phyloP scores from a whole-genome alignment of 2,113 vertebrate species.

The Abramis brama region DNA sequence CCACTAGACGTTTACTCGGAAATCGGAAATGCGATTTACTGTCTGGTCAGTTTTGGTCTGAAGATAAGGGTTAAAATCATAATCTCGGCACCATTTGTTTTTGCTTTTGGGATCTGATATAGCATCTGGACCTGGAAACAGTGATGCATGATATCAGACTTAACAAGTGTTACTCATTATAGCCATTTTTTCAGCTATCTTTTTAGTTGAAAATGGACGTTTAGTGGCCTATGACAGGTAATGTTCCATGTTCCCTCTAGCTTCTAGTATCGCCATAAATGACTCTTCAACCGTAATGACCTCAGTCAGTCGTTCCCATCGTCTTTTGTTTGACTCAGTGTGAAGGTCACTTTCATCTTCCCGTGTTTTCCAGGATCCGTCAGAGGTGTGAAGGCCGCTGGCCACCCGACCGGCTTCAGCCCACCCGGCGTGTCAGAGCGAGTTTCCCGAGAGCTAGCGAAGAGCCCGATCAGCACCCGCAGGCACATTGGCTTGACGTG shows the following conservation, averaged over 20 bases:
- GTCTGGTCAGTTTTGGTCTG: too few species aligned
- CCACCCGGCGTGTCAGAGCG: constrained; percentile 1
- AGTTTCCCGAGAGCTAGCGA: constrained; percentile 16
- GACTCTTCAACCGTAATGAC: not conserved
- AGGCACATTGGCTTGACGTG: constrained; percentile 14
- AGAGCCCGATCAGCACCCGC: constrained; percentile 5
- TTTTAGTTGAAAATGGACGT: not conserved
- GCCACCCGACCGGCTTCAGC: not conserved
- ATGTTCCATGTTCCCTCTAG: not conserved
- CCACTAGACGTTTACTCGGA: too few species aligned
- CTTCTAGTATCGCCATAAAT: not conserved
- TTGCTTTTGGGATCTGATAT: not conserved
- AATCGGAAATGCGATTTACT: too few species aligned
- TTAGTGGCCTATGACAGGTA: not conserved
- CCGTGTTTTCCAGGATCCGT: not conserved
- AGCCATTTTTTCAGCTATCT: not conserved
- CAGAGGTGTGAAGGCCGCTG: constrained; percentile 37
- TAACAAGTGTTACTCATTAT: not conserved
- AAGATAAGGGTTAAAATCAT: too few species aligned
- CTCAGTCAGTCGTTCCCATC: constrained; percentile 3
- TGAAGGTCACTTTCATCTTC: constrained; percentile 42
- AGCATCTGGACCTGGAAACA: not conserved
- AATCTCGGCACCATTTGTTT: not conserved
- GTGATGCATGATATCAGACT: not conserved
- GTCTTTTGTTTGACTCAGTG: not conserved